These are phyloP conservation scores for Graptemys geographica DNA, from an alignment of 2,797 vertebrate species.

Conservation along the genomic window DNA sequence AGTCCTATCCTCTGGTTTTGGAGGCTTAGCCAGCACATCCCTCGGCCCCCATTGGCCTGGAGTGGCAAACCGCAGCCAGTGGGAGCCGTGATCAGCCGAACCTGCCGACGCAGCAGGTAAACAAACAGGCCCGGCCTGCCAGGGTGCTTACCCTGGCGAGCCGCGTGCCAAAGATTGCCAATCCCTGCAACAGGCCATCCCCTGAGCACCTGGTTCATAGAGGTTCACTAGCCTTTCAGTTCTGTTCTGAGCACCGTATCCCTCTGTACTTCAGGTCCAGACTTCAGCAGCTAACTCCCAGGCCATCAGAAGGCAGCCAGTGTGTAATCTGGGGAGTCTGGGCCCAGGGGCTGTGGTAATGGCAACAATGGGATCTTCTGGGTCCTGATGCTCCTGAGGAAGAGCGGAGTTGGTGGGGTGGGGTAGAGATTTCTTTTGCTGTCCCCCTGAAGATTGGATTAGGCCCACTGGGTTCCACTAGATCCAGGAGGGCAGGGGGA, in stretches of 20 bases:
- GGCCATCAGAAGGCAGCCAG: not conserved
- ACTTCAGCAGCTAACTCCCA: not conserved
- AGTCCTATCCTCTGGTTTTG: not conserved
- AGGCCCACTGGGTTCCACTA: not conserved
- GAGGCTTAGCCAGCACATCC: not conserved
- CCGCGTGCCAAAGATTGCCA: too few relatives aligned
- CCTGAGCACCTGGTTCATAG: not conserved
- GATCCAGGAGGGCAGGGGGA: not conserved
- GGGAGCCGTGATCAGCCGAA: too few relatives aligned
- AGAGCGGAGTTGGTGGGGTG: not conserved
- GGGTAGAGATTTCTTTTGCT: accelerated
- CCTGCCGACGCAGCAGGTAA: too few relatives aligned
- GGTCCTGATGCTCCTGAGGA: not conserved
- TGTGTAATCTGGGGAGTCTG: not conserved
- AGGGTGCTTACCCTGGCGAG: too few relatives aligned
- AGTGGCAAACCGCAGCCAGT: too few relatives aligned
- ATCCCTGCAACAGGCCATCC: not conserved
- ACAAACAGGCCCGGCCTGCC: too few relatives aligned
- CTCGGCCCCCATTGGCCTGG: too few relatives aligned
- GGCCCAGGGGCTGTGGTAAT: not conserved
- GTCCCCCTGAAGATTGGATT: too few relatives aligned
- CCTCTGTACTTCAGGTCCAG: not conserved
- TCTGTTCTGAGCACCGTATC: not conserved
- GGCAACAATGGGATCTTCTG: not conserved
- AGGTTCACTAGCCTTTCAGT: not conserved